Conservation (phyloP, 1,140 invertebrate genomes). For the Micrasema longulum region DNA sequence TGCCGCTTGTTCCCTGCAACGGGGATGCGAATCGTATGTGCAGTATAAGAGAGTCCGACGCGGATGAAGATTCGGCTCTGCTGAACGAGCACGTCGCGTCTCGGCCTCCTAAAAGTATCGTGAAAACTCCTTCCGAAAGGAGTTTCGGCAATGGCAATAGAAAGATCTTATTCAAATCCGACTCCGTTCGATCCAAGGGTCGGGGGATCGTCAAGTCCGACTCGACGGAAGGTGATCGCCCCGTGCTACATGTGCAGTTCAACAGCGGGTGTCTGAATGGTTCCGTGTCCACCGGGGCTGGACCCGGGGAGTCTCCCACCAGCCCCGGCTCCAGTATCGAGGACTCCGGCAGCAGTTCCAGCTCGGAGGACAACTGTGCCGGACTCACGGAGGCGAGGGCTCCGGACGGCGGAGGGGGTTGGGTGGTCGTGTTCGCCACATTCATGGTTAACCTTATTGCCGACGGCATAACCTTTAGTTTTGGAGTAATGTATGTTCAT, state of each 20-base stretch:
- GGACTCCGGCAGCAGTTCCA: constrained; percentile 61
- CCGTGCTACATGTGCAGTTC: constrained; percentile 72
- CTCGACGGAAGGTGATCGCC: constrained; percentile 61
- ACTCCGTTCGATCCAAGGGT: constrained; percentile 37
- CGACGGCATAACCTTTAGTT: constrained; percentile 89
- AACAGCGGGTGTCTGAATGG: constrained; percentile 58
- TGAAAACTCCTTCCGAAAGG: constrained; percentile 52
- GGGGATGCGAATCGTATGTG: constrained; percentile 29
- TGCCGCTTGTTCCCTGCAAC: constrained; percentile 27
- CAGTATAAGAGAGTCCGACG: constrained; percentile 44
- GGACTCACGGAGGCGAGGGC: constrained; percentile 74
- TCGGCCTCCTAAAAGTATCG: constrained; percentile 52
- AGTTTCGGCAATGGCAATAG: constrained; percentile 12
- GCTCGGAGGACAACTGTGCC: constrained; percentile 72
- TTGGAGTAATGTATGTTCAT: constrained; percentile 85
- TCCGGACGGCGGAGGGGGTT: constrained; percentile 83
- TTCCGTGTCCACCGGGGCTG: constrained; percentile 62
- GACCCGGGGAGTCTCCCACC: constrained; percentile 64
- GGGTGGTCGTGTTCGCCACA: constrained; percentile 85
- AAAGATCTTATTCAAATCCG: constrained; percentile 43
- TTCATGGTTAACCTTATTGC: constrained; percentile 93
- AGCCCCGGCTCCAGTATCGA: constrained; percentile 58
- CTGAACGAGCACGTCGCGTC: constrained; percentile 21
- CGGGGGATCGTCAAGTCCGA: constrained; percentile 42
- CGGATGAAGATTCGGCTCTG: constrained; percentile 39